phyloP scores from a whole-genome alignment of 2,888 invertebrate genomes.

The Chrysolina americana region DNA sequence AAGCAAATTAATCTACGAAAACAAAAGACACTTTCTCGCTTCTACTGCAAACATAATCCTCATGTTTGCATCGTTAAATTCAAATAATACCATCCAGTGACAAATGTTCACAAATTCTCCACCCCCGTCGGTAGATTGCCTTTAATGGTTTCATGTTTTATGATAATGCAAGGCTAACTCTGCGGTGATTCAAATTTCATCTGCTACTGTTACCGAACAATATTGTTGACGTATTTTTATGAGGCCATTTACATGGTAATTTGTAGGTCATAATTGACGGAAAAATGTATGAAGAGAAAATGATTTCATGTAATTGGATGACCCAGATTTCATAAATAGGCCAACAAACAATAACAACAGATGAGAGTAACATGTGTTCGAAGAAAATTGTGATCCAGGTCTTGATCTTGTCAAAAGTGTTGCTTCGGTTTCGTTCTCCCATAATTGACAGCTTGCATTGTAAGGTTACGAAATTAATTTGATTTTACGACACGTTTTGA shows the following conservation, averaged over 20 bases:
- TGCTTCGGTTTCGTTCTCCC: too few species aligned
- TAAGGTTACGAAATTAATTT: too few species aligned
- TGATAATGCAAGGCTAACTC: conserved; percentile 44
- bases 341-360: neutral
- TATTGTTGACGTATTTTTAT: conserved; percentile 45
- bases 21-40: conserved; percentile 9
- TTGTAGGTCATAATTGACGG: conserved; percentile 36
- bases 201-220: conserved; percentile 41
- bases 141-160: conserved; percentile 36
- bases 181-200: conserved; percentile 44
- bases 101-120: conserved; percentile 9
- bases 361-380: neutral
- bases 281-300: conserved; percentile 2
- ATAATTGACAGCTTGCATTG: too few species aligned
- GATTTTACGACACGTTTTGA: too few species aligned
- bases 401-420: too few species aligned
- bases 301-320: conserved; percentile 27
- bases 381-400: neutral
- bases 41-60: neutral
- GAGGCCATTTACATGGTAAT: conserved; percentile 49
- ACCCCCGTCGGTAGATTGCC: conserved; percentile 20
- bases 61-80: conserved; percentile 11
- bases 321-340: neutral
- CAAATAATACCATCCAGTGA: conserved; percentile 11
- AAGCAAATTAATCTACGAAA: neutral